Evolutionary conservation across 2,113 vertebrate genomes (phyloP), one percentile per base, ranked within the genome.

Genomic region (Nibea coibor): DNA sequence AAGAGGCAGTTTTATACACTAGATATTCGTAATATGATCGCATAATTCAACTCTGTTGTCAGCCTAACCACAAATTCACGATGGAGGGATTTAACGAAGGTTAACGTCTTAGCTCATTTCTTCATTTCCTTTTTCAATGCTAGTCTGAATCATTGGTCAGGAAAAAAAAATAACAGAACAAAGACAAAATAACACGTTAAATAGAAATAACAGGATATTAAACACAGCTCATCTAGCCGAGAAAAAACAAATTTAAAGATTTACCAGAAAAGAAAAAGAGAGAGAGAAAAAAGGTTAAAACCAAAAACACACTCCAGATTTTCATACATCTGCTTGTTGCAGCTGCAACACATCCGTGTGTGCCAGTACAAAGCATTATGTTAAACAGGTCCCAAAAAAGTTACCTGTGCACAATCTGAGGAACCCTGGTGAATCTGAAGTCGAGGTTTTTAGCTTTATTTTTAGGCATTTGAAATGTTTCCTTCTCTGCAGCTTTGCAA

Each of bases 221-320:
- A 54, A 54, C 19, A 22, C 51, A 17, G 35, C 51, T 56, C 51
- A 39, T 20, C 4, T 5, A 22, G 10, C 35, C 4, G 10, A 10
- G 31, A n/a, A 20, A 6, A 42, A 63, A 39, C 11, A n/a, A 42
- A 35, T n/a, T 16, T 4, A 1, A 17, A 26, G n/a, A 48, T 2
- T 28, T 26, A 50, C 10, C 64, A 51, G 47, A 50, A 48, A 10
- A 8, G 9, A 28, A 5, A 39, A 39, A 39, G 35, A 39, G 5
- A 1, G 16, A n/a, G 42, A 8, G 3, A 39, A 62, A 42, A 61
- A 61, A 31, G 10, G n/a, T 5, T 16, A 51, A 51, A 35, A 54
- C 31, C 12, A 24, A 17, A 22, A 59, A 73, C 19, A 16, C 43
- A 31, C 6, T 72, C 43, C 70, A 72, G 56, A 59, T 72, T 48